Base-by-base conservation (phyloP, 2,113 vertebrate genomes). In the Cariama cristata region DNA sequence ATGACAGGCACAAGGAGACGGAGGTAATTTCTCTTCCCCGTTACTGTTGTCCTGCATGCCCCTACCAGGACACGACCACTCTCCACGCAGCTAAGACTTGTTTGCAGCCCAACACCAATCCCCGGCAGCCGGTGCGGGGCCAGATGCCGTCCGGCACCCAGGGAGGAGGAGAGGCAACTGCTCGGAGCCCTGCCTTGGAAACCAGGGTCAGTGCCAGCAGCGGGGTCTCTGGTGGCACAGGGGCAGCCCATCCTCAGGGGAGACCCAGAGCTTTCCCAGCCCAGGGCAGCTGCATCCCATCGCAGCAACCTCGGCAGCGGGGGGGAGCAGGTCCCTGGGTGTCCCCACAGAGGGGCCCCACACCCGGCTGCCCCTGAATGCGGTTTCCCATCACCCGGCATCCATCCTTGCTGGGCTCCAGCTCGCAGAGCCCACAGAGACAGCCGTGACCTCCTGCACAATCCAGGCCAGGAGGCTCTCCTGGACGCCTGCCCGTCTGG, bases 351-450 rank as follows among this genome's bases (percentile, higher is more conserved):
- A 81, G 47, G 56, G 73, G 89, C n/a, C 42, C 56, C 0, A 0
- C 11, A 24, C 12, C 23, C 4, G 0, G 63, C 63, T 5, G 4
- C 55, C 64, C 45, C 74, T 0, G 2, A 13, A 17, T 1, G 0
- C 4, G 4, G 23, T 47, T 92, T 79, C 58, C 44, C 83, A 59
- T 59, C 56, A 24, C 62, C 32, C 6, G 0, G 15, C 56, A 27
- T 49, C 84, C 63, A 30, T 17, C 79, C 82, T 60, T 0, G 0
- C 63, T 26, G 16, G 19, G 28, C n/a, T 83, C 14, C 47, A 19
- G 73, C 74, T 71, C 19, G 1, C 49, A 33, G 76, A 63, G 27
- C 86, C 79, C 22, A 0, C 24, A 8, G 86, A 82, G 84, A 93
- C 4, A 63, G 69, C 73, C 30, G 3, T 53, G 91, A 88, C 79